phyloP scores from a whole-genome alignment of 2,888 invertebrate species.

The Seladonia tumulorum region DNA sequence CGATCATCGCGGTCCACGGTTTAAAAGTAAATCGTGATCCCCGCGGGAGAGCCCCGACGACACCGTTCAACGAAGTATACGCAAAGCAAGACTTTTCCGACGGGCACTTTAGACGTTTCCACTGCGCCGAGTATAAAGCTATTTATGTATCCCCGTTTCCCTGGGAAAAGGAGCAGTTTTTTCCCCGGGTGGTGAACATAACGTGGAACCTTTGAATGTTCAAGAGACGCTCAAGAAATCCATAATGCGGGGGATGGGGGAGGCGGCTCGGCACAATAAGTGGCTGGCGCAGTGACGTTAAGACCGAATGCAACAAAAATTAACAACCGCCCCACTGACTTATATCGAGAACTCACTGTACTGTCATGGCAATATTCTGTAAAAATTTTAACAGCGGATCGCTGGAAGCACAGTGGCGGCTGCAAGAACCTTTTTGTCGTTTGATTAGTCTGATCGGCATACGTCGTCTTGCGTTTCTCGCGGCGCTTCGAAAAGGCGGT shows the following conservation, averaged over 20 bases:
- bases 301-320: slow-evolving; percentile 31
- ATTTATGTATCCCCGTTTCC: slow-evolving; percentile 51
- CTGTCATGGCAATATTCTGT: neutral
- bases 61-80: slow-evolving; percentile 40
- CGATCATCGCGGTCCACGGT: slow-evolving; percentile 25
- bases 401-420: neutral
- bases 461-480: neutral
- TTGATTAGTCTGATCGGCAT: neutral
- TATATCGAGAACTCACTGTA: too few relatives aligned
- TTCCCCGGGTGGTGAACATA: slow-evolving; percentile 17
- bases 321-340: slow-evolving; percentile 30
- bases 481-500: too few relatives aligned
- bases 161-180: slow-evolving; percentile 42
- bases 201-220: slow-evolving; percentile 24
- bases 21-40: slow-evolving; percentile 36
- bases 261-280: slow-evolving; percentile 26
- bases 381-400: neutral
- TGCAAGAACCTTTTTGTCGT: neutral
- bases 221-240: slow-evolving; percentile 50
- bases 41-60: slow-evolving; percentile 27
- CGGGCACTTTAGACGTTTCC: slow-evolving; percentile 54
- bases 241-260: neutral
- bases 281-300: slow-evolving; percentile 26
- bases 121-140: slow-evolving; percentile 53
- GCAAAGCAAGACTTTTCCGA: slow-evolving; percentile 52